Percentiles rank a stretch among this genome's conserved stretches.
Conservation (phyloP, 92 coral and sea anemone genomes). For the Zoanthus sociatus region DNA sequence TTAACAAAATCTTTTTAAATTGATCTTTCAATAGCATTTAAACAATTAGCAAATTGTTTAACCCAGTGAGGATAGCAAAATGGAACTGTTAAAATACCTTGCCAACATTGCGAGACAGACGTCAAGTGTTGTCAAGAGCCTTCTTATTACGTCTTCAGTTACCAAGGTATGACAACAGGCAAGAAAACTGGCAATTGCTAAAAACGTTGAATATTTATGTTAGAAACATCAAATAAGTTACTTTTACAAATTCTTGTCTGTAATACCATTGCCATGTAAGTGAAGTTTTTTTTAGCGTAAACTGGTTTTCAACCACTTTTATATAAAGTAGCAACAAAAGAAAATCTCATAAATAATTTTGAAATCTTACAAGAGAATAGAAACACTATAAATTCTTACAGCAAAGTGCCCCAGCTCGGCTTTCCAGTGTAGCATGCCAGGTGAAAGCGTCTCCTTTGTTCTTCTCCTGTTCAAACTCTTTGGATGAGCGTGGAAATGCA, state of each 20-base stretch:
- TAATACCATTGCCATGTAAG: too few species aligned
- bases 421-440: slow-evolving; percentile 97
- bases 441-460: slow-evolving; percentile 94
- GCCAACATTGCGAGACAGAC: slow-evolving; percentile 95
- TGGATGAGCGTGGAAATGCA: slow-evolving; percentile 90
- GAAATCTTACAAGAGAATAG: neutral
- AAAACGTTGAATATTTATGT: too few species aligned
- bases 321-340: neutral
- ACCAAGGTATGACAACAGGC: slow-evolving; percentile 82
- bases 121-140: slow-evolving; percentile 84
- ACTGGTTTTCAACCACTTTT: neutral
- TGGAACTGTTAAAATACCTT: slow-evolving; percentile 57
- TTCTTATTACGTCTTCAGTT: slow-evolving; percentile 86
- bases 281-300: too few species aligned
- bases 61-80: neutral
- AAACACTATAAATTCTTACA: slow-evolving; percentile 59
- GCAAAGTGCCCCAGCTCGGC: slow-evolving; percentile 97
- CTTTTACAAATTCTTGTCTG: too few species aligned
- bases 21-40: neutral
- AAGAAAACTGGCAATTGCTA: slow-evolving; percentile 94
- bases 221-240: too few species aligned
- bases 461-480: slow-evolving; percentile 95
- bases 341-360: neutral
- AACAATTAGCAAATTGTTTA: neutral
- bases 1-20: neutral